A percentile compares a stretch with the other conserved stretches of the same genome.
These are phyloP conservation scores for Apodemus speciosus DNA, from an alignment of 2,113 vertebrate genomes.

Conservation along the genomic window DNA sequence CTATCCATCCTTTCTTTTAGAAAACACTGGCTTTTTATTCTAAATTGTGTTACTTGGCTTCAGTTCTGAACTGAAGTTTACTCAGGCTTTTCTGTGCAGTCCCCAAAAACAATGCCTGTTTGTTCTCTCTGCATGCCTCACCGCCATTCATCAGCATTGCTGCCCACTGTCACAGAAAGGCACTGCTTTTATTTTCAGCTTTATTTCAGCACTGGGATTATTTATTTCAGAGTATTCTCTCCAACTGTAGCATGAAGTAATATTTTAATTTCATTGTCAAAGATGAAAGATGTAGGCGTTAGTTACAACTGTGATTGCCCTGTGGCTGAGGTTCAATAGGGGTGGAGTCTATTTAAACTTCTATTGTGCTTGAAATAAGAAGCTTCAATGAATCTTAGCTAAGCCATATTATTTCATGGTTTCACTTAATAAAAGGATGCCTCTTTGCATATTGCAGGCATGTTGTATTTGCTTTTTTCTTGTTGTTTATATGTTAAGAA, in stretches of 20 bases:
- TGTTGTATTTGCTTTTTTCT: constrained; percentile 6
- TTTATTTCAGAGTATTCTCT: constrained; percentile 73
- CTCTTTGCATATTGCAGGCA: not conserved
- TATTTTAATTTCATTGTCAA: constrained; percentile 79
- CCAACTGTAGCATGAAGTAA: constrained; percentile 63
- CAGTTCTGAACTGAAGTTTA: not conserved
- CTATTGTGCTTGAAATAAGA: constrained; percentile 2
- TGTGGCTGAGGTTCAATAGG: constrained; percentile 58
- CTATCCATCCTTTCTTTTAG: not conserved
- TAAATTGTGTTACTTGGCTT: not conserved
- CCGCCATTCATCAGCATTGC: constrained; percentile 34
- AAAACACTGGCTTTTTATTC: constrained; percentile 1
- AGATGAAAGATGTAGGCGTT: constrained; percentile 67
- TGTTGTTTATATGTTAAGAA: not conserved
- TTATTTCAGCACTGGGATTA: constrained; percentile 70
- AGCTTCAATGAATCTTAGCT: constrained; percentile 49
- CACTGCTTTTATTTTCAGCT: constrained; percentile 57
- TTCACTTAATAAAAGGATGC: constrained; percentile 57
- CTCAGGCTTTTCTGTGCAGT: not conserved
- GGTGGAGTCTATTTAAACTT: constrained; percentile 59
- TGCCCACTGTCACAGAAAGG: constrained; percentile 50
- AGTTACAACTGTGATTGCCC: constrained; percentile 61
- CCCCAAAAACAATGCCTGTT: not conserved
- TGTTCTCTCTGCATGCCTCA: not conserved
- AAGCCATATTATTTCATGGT: constrained; percentile 46